A percentile compares a stretch with the other conserved stretches of the same genome.
These are phyloP conservation scores for Irena cyanogastra DNA, from an alignment of 2,113 vertebrate genomes.

Conservation along the genomic window DNA sequence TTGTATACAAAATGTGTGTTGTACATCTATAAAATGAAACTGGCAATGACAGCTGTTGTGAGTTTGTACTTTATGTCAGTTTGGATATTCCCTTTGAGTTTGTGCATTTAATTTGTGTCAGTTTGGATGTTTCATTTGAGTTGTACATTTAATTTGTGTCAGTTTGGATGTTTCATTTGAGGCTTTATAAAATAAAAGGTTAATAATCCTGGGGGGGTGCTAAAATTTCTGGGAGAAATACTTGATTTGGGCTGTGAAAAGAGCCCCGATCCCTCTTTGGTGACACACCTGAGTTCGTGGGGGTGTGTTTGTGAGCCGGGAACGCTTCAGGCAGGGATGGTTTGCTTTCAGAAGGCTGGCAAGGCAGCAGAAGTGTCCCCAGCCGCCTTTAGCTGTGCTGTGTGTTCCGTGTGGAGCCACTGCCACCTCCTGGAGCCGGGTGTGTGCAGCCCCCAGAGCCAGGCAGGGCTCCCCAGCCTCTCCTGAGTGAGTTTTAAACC, in stretches of 20 bases:
- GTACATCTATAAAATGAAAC: not conserved
- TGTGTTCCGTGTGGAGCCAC: not conserved
- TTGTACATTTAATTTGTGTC: not conserved
- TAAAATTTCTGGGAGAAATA: not conserved
- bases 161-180: not conserved
- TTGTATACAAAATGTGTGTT: not conserved
- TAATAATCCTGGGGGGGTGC: not conserved
- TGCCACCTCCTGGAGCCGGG: constrained; percentile 10
- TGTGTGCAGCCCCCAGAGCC: accelerated
- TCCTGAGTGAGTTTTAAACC: not conserved
- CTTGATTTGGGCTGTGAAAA: not conserved
- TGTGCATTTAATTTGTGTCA: not conserved
- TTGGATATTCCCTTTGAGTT: not conserved
- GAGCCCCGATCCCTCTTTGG: too few relatives aligned
- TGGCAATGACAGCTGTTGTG: not conserved
- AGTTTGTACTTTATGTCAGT: not conserved
- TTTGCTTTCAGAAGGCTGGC: accelerated
- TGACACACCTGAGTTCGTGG: accelerated
- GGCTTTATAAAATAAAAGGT: not conserved
- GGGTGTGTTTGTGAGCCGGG: accelerated
- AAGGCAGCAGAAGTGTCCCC: accelerated
- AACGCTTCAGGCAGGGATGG: accelerated
- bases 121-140: not conserved
- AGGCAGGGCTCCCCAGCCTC: accelerated
- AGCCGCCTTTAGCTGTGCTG: accelerated